These are phyloP conservation scores for Acrobasis suavella DNA, from an alignment of 2,888 invertebrate genomes.

Conservation along the genomic window DNA sequence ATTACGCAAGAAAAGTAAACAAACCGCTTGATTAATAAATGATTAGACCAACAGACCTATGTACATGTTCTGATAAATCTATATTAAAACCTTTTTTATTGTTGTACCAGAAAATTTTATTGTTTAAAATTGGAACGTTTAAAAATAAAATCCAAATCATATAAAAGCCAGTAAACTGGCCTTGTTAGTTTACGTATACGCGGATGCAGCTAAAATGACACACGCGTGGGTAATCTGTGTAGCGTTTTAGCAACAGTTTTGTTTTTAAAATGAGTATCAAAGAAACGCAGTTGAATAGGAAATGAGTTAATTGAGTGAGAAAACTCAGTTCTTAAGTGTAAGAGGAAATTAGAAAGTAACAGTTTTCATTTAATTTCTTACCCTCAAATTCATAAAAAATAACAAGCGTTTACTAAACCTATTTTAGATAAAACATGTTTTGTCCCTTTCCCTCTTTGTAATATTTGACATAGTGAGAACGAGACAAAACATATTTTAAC, in stretches of 20 bases:
- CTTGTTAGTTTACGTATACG: slow-evolving; percentile 9
- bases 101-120: not conserved
- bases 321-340: not conserved
- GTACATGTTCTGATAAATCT: too few species aligned
- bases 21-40: too few species aligned
- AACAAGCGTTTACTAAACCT: too few species aligned
- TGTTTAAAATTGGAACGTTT: not conserved
- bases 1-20: too few species aligned
- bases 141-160: slow-evolving; percentile 15
- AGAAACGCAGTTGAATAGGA: not conserved
- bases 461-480: too few species aligned
- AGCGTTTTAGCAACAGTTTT: not conserved
- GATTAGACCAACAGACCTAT: too few species aligned
- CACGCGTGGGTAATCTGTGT: slow-evolving; percentile 41
- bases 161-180: slow-evolving; percentile 17
- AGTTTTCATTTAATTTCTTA: too few species aligned
- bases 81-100: not conserved
- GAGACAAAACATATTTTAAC: too few species aligned
- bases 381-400: too few species aligned
- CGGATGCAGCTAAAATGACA: slow-evolving; percentile 34
- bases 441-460: too few species aligned
- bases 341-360: not conserved
- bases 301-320: not conserved
- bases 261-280: not conserved
- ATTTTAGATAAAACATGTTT: too few species aligned